Evolutionary conservation across 2,113 vertebrate species (phyloP), one percentile per base, ranked within the genome.

Genomic region (Eurystomus gularis): DNA sequence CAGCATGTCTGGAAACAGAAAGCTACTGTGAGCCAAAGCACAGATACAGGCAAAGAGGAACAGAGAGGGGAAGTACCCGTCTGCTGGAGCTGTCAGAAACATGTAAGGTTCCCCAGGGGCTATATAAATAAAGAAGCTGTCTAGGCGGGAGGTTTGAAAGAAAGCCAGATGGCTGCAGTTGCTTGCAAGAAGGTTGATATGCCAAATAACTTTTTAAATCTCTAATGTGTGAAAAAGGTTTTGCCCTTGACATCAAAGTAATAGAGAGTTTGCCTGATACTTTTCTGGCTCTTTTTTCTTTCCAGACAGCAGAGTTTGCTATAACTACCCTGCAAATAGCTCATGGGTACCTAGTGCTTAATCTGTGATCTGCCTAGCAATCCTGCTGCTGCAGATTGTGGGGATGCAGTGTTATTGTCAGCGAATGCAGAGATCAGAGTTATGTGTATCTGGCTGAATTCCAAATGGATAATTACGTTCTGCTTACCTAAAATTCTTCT

Each of bases 1-100:
- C 92, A 78, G 64, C 58, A 3, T 70, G 90, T 90, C 93, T 96
- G 95, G 90, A 96, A 97, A 96, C 86, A 95, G 91, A 92, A 39
- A 72, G 48, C 51, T 60, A 0, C 90, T 62, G 84, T 35, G 89
- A 96, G 95, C 85, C 91, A 92, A 92, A 96, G 88, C 81, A 93
- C 37, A 78, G 86, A 72, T 62, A 66, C 0, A 62, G n/a, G 60
- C 86, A 96, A 88, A 85, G 8, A 77, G 87, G 87, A 92, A 21
- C 18, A 80, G 87, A 73, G 87, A 82, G 39, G 28, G 55, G 55
- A 91, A 82, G 86, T 72, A 81, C 66, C 54, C 62, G 3, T 54
- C 71, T 89, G 78, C 90, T 95, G 93, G 71, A 95, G 90, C 84
- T 93, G 83, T 78, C 87, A 82, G 73, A 65, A 48, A 3, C 2